phyloP scores from a whole-genome alignment of 2,797 vertebrate species.

The Ceryle rudis region DNA sequence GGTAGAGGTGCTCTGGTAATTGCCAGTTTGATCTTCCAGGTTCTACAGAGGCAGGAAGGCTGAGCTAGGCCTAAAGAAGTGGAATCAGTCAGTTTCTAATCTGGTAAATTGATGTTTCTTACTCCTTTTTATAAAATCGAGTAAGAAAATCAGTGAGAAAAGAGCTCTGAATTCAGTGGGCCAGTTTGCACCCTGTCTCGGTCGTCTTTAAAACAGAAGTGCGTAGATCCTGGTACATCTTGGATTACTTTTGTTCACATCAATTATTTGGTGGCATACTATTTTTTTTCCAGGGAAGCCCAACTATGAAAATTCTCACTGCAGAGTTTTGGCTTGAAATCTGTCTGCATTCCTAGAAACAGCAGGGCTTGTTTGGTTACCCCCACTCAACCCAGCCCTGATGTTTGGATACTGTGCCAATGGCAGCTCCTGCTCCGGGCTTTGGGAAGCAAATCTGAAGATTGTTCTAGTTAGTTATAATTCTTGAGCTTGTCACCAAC shows the following conservation, averaged over 20 bases:
- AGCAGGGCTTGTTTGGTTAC: background rate
- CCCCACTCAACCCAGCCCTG: rapidly evolving
- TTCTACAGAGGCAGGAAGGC: background rate
- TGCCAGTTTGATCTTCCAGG: background rate
- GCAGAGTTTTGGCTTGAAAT: background rate
- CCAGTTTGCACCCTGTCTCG: background rate
- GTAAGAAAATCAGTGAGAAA: background rate
- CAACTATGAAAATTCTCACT: background rate
- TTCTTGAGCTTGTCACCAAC: background rate
- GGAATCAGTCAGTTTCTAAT: background rate
- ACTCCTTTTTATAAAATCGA: background rate
- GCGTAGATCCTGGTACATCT: background rate
- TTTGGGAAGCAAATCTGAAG: background rate
- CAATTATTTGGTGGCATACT: background rate
- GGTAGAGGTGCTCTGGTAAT: background rate
- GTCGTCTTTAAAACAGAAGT: background rate
- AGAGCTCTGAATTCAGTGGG: background rate
- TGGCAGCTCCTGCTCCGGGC: background rate
- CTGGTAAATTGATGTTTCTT: background rate
- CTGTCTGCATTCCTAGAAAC: background rate
- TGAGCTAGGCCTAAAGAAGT: background rate
- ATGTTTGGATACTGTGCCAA: background rate
- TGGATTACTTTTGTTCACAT: background rate
- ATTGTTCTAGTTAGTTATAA: background rate
- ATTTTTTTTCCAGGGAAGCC: background rate